Base-by-base conservation (phyloP, 2,113 vertebrate species). In the Ancistrus triradiatus region DNA sequence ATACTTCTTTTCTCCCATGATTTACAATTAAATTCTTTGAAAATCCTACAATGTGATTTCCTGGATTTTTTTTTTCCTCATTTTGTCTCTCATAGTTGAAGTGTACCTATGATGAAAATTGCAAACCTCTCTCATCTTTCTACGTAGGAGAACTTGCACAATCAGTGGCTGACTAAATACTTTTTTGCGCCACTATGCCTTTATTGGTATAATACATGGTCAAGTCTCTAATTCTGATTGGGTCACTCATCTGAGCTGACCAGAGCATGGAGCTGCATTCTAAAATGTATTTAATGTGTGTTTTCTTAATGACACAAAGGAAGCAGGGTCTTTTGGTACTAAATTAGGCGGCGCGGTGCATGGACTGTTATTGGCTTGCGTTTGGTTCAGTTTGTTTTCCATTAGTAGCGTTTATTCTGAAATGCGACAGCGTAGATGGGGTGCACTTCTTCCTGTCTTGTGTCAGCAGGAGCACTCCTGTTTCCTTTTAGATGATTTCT, bases 391-490 rank as follows among this genome's bases (percentile, higher is more conserved):
- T 33, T 33, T 33, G 53, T 69, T 61, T 46, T 59, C 59, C 48
- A 47, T 66, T 57, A 28, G 52, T 50, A 24, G 52, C 49, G 42
- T 48, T 70, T 44, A 59, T 70, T 70, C 48, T 60, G 27, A 62
- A 66, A 58, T 25, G 42, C 67, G 64, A 43, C 63, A 42, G 24
- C 50, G 47, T 50, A 68, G 44, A 61, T 57, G 2, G 25, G 59
- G 35, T 44, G 22, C 46, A 6, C 21, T 24, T n/a, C n/a, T n/a
- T n/a, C n/a, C n/a, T n/a, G n/a, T 51, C 50, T 47, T 27, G 55
- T 47, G 50, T 42, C 35, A 3, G 35, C 35, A 11, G 2, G 13
- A 11, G 35, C 35, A 25, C 47, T 62, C 61, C 64, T 60, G 40
- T 9, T 38, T 25, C 19, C 33, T 18, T 52, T 37, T 52, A 56